A percentile compares a stretch with the other conserved stretches of the same genome.
These are phyloP conservation scores for Aleiodes leptofemur DNA, from an alignment of 2,888 invertebrate species.

Conservation along the genomic window DNA sequence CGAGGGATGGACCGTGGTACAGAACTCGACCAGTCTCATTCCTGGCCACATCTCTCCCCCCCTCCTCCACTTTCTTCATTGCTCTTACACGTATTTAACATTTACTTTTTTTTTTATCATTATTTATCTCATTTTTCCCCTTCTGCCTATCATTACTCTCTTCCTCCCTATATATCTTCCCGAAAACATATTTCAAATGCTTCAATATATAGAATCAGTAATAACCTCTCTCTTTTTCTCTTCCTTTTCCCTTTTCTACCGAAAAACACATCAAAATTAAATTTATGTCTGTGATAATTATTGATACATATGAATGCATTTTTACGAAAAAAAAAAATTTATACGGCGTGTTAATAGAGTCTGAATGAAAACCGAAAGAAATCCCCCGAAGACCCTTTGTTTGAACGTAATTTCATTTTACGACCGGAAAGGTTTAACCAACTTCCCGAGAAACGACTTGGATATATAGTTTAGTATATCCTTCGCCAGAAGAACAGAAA, in stretches of 20 bases:
- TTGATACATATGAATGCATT: slow-evolving; percentile 25
- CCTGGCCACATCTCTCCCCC: not conserved
- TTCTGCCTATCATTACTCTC: too few species aligned
- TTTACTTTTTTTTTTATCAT: not conserved
- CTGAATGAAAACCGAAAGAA: slow-evolving; percentile 37
- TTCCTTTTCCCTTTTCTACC: not conserved
- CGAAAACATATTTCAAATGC: not conserved
- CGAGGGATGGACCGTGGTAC: slow-evolving; percentile 57
- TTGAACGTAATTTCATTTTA: slow-evolving; percentile 47
- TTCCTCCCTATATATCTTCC: too few species aligned
- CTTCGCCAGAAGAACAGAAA: slow-evolving; percentile 24
- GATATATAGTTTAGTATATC: slow-evolving; percentile 35
- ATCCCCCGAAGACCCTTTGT: slow-evolving; percentile 41
- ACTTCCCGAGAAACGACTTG: slow-evolving; percentile 45
- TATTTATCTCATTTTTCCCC: not conserved
- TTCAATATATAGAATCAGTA: not conserved
- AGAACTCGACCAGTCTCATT: slow-evolving; percentile 27
- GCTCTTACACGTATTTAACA: slow-evolving; percentile 17
- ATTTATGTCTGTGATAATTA: slow-evolving; percentile 5
- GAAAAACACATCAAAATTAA: slow-evolving; percentile 14
- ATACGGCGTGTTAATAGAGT: slow-evolving; percentile 35
- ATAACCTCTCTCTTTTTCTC: too few species aligned
- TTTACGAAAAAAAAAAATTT: not conserved
- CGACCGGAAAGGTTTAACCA: slow-evolving; percentile 50
- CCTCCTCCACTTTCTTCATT: not conserved